A percentile compares a stretch with the other conserved stretches of the same genome.
Conservation (phyloP, 2,113 vertebrate genomes). For the Scortum barcoo region DNA sequence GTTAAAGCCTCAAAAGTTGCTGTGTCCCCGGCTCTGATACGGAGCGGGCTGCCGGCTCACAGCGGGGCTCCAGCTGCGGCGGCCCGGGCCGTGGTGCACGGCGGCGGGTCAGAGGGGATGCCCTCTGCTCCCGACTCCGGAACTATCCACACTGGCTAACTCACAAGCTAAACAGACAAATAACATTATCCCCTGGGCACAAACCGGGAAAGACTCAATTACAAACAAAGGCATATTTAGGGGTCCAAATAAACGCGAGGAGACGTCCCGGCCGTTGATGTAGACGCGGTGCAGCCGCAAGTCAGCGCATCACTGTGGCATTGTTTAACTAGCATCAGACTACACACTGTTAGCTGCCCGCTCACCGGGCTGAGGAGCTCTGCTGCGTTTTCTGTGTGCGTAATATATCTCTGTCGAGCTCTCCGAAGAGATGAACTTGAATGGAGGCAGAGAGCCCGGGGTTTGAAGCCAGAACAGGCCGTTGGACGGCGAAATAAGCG, state of each 20-base stretch:
- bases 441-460: fast-evolving
- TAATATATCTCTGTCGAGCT: not conserved
- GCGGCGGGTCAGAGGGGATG: constrained; percentile 33
- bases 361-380: not conserved
- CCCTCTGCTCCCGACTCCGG: constrained; percentile 12
- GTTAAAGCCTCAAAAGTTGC: not conserved
- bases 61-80: not conserved
- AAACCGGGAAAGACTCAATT: not conserved
- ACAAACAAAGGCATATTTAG: not conserved
- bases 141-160: constrained; percentile 20
- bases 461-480: not conserved
- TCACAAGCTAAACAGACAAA: not conserved
- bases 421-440: not conserved
- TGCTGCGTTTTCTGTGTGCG: not conserved
- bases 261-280: not conserved
- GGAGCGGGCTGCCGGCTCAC: not conserved
- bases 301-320: constrained; percentile 43
- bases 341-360: constrained; percentile 42
- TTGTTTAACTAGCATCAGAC: constrained; percentile 73
- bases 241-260: not conserved
- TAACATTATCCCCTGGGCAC: not conserved
- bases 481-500: not conserved
- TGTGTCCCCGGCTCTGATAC: not conserved
- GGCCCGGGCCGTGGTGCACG: not conserved
- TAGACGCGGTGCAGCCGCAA: not conserved